phyloP scores from a whole-genome alignment of 2,888 invertebrate species.

The Agonum fuliginosum region DNA sequence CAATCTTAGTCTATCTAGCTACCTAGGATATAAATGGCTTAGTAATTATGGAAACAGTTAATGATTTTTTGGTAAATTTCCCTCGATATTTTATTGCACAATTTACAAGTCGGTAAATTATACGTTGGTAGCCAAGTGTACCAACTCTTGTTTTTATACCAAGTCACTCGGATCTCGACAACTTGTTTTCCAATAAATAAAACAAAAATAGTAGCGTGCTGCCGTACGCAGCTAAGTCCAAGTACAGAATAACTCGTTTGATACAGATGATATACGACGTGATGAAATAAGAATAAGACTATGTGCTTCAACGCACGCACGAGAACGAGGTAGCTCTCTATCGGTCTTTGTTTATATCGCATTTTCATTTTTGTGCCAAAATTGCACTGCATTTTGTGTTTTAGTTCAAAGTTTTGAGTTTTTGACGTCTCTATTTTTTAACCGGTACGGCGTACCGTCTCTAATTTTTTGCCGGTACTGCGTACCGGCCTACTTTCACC shows the following conservation, averaged over 20 bases:
- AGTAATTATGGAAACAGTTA: background rate
- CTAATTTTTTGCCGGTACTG: too few species aligned
- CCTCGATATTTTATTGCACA: slow-evolving; percentile 28
- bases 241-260: background rate
- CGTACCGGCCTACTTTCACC: too few species aligned
- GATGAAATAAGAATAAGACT: slow-evolving; percentile 14
- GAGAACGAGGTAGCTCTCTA: too few species aligned
- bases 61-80: background rate
- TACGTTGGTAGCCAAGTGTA: slow-evolving; percentile 34
- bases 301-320: background rate
- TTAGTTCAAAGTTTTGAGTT: too few species aligned
- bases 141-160: slow-evolving; percentile 28
- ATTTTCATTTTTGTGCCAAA: too few species aligned
- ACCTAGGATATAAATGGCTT: background rate
- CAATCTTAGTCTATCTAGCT: too few species aligned
- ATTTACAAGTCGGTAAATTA: slow-evolving; percentile 31
- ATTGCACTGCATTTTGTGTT: too few species aligned
- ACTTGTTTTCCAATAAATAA: slow-evolving; percentile 45
- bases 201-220: slow-evolving; percentile 35
- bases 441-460: too few species aligned
- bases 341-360: too few species aligned
- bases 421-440: too few species aligned
- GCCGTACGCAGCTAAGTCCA: background rate
- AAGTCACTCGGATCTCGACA: slow-evolving; percentile 31
- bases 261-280: slow-evolving; percentile 26